Evolutionary conservation across 2,888 invertebrate genomes (phyloP), one percentile per base, ranked within the genome.

Genomic region (Lycophotia porphyrea): DNA sequence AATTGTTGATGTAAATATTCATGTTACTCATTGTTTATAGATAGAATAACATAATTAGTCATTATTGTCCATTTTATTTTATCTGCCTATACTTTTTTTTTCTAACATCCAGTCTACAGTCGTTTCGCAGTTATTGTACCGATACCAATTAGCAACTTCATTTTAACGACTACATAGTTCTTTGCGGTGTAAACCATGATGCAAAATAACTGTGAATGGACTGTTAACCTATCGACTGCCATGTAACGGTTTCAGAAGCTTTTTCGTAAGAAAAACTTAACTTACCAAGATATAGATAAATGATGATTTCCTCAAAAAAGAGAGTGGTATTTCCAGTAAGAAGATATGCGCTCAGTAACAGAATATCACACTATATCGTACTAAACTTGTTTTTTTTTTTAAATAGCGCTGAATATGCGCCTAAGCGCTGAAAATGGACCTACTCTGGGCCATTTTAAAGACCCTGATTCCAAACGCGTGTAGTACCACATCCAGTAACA

Each of bases 401-500:
- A 7, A 8, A 31, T 15, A 47, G 5, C 13, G 27, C 24, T 31
- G n/a, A 31, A 7, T 3, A 24, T n/a, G n/a, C n/a, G n/a, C n/a
- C n/a, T n/a, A n/a, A n/a, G n/a, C n/a, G n/a, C n/a, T n/a, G n/a
- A n/a, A n/a, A n/a, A n/a, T n/a, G n/a, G n/a, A n/a, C n/a, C n/a
- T n/a, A n/a, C n/a, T n/a, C n/a, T n/a, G 4, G 34, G 11, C 31
- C 8, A 18, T 52, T 72, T 5, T 18, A 24, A 60, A 21, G 15
- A 34, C 36, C 24, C 15, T 9, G 13, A 31, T 15, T 18, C 15
- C 21, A 60, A 3, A 34, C 7, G 1, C 27, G 31, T 39, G 36
- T 0, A 24, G 3, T 63, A 63, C 86, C 78, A 72, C 86, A 94
- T 94, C 81, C 90, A 94, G 74, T 36, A 18, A 18, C 52, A 42